phyloP scores from a whole-genome alignment of 2,888 invertebrate species.

The Zonitis immaculata region DNA sequence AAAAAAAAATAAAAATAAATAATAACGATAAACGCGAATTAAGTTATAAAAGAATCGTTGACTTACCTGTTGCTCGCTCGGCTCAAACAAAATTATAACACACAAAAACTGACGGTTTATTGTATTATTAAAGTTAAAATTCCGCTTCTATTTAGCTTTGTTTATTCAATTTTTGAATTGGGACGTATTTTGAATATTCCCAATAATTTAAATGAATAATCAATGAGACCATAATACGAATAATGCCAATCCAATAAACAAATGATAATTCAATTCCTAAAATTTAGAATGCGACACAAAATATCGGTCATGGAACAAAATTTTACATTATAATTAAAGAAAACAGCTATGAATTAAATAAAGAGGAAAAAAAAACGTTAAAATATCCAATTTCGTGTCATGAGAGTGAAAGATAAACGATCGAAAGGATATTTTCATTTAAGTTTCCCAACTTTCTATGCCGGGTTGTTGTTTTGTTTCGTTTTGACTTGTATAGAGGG shows the following conservation, averaged over 20 bases:
- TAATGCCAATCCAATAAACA: too few relatives aligned
- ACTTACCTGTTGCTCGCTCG: background rate
- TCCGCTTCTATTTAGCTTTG: constrained; percentile 2
- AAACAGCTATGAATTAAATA: too few relatives aligned
- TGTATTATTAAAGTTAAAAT: background rate
- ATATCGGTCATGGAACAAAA: too few relatives aligned
- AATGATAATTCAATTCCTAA: too few relatives aligned
- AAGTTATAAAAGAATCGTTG: too few relatives aligned
- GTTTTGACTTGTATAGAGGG: background rate
- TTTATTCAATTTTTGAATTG: constrained; percentile 13
- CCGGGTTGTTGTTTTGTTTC: background rate
- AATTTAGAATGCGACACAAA: too few relatives aligned
- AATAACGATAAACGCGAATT: background rate
- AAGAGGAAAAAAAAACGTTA: background rate
- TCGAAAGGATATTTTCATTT: background rate
- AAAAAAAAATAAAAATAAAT: background rate
- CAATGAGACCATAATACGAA: constrained; percentile 4
- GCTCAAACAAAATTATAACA: background rate
- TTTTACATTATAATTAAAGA: too few relatives aligned
- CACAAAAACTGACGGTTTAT: background rate
- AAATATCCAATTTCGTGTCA: background rate
- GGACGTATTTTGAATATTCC: constrained; percentile 12
- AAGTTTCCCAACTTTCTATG: background rate
- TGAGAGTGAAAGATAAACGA: background rate
- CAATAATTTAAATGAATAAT: constrained; percentile 7